A percentile compares a stretch with the other conserved stretches of the same genome.
These are phyloP conservation scores for Callimorpha dominula DNA, from an alignment of 2,888 invertebrate species.

Conservation along the genomic window DNA sequence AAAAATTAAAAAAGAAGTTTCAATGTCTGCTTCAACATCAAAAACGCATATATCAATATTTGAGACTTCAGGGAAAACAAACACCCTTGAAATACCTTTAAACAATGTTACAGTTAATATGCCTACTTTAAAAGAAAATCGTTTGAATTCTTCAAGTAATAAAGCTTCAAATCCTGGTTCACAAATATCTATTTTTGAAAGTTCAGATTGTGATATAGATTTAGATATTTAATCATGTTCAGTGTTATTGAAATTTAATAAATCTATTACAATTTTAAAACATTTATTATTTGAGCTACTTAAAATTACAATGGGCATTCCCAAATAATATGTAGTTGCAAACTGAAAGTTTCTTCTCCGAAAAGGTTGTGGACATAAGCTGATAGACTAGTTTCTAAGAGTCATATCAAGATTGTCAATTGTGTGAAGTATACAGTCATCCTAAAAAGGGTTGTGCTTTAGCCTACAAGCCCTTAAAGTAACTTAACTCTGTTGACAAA, in stretches of 20 bases:
- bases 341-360: no score
- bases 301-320: neutral
- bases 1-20: conserved; percentile 15
- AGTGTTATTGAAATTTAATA: conserved; percentile 26
- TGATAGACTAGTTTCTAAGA: no score
- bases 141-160: conserved; percentile 43
- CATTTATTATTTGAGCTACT: conserved; percentile 8
- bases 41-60: conserved; percentile 33
- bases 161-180: conserved; percentile 59
- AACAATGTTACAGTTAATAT: conserved; percentile 48
- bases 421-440: no score
- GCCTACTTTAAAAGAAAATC: conserved; percentile 50
- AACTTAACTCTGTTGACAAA: no score
- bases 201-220: conserved; percentile 83
- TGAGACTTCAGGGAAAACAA: conserved; percentile 24
- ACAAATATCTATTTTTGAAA: conserved; percentile 84
- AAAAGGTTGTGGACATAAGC: no score
- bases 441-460: no score
- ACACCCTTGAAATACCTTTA: conserved; percentile 18
- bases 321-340: no score
- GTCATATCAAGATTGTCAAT: no score
- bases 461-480: no score
- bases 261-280: conserved; percentile 25
- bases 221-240: conserved; percentile 75
- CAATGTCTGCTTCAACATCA: conserved; percentile 28